A percentile compares a stretch with the other conserved stretches of the same genome.
Conservation (phyloP, 2,888 invertebrate species). For the Hyles lineata region DNA sequence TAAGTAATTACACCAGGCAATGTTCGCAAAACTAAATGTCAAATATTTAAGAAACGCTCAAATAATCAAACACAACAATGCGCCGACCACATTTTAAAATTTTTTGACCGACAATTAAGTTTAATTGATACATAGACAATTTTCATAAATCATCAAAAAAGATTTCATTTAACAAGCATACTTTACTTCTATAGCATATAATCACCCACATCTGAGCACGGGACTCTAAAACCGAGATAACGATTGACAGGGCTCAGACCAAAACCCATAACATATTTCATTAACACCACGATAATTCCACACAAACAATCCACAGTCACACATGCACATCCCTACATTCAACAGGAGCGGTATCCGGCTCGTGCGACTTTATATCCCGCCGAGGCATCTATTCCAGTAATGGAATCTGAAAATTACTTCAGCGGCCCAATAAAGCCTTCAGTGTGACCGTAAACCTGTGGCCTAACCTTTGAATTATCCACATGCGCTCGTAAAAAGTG, state of each 20-base stretch:
- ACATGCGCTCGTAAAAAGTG: constrained; percentile 50
- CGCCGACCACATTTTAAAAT: too few species aligned
- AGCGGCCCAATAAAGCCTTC: constrained; percentile 31
- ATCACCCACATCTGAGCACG: too few species aligned
- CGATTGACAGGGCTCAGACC: neutral
- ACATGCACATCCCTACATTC: constrained; percentile 11
- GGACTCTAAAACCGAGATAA: too few species aligned
- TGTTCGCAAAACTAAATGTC: too few species aligned
- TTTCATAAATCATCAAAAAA: too few species aligned
- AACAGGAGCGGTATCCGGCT: constrained; percentile 14
- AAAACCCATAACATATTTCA: neutral
- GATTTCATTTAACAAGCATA: too few species aligned
- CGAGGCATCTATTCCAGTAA: constrained; percentile 34
- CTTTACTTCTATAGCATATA: too few species aligned
- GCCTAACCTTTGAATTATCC: constrained; percentile 50
- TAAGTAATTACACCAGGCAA: too few species aligned
- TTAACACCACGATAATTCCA: neutral
- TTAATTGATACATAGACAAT: too few species aligned
- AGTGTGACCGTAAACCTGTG: constrained; percentile 40
- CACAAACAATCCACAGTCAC: neutral
- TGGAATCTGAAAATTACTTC: constrained; percentile 38
- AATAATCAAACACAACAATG: too few species aligned
- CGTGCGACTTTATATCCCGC: constrained; percentile 23
- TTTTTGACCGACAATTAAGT: too few species aligned
- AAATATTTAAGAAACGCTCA: too few species aligned